Conservation (phyloP, 2,113 vertebrate species). For the Ceratotherium simum region DNA sequence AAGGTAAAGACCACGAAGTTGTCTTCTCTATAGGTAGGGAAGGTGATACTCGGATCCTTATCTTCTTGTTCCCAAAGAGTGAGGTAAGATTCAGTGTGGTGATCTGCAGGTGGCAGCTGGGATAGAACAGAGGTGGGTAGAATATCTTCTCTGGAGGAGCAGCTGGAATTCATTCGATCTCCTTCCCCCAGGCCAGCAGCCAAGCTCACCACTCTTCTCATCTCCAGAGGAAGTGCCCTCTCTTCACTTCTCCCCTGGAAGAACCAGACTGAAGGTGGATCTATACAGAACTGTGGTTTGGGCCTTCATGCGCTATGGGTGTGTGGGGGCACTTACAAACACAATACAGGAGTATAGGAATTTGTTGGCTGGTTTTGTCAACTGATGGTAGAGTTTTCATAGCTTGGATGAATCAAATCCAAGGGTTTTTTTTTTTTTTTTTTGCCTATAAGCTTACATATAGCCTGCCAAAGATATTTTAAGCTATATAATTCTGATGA, state of each 20-base stretch:
- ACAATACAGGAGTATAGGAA: background rate
- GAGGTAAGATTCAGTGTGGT: background rate
- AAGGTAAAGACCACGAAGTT: background rate
- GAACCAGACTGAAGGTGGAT: background rate
- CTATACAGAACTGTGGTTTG: background rate
- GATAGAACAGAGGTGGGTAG: background rate
- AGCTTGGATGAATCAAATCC: background rate
- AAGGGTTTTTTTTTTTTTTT: background rate
- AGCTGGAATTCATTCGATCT: background rate
- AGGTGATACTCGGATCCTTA: background rate
- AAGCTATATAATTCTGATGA: conserved; percentile 50
- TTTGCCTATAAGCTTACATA: background rate
- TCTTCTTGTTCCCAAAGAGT: background rate
- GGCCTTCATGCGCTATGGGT: accelerated
- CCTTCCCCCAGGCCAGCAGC: background rate
- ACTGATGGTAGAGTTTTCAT: background rate
- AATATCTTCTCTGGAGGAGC: background rate
- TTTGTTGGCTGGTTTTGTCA: background rate
- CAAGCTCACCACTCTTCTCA: background rate
- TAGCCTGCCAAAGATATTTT: conserved; percentile 49
- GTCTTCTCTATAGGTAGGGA: background rate
- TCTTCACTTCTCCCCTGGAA: background rate
- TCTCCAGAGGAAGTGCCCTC: background rate
- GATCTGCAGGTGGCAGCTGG: background rate
- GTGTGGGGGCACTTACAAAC: background rate